phyloP scores from a whole-genome alignment of 2,888 invertebrate species.

The Pegoplata infirma region DNA sequence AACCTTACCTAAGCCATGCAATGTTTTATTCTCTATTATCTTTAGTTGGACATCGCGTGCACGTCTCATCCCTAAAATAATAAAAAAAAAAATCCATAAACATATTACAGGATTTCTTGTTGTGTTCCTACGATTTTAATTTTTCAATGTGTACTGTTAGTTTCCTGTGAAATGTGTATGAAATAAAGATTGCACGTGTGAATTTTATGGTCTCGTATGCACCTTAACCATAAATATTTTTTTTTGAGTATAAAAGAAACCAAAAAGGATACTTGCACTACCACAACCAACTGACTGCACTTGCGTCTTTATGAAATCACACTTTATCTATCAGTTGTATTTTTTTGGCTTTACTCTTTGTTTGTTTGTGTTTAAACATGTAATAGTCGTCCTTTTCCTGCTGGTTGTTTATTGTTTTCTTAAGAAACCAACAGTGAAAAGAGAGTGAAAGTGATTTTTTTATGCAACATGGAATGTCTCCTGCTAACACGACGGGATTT shows the following conservation, averaged over 20 bases:
- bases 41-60: conserved; percentile 50
- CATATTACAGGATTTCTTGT: conserved; percentile 35
- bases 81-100: conserved; percentile 2
- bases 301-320: conserved; percentile 6
- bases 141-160: conserved; percentile 43
- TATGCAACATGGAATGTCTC: conserved; percentile 8
- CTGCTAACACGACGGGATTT: conserved; percentile 30
- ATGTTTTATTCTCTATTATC: conserved; percentile 55
- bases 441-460: conserved; percentile 56
- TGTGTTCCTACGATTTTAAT: neutral
- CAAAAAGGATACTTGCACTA: conserved; percentile 5
- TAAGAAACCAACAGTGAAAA: conserved; percentile 11
- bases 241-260: neutral
- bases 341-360: neutral
- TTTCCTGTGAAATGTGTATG: conserved; percentile 47
- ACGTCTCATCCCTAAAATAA: conserved; percentile 42
- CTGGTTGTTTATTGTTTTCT: conserved; percentile 37
- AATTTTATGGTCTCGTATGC: conserved; percentile 57
- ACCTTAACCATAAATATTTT: conserved; percentile 24
- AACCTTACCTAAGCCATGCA: neutral
- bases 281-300: conserved; percentile 29
- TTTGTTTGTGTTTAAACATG: conserved; percentile 8
- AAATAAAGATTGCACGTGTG: conserved; percentile 54
- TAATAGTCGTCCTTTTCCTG: conserved; percentile 16
- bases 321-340: neutral